Conservation (phyloP, 2,113 vertebrate genomes). For the Pelmatolapia mariae region DNA sequence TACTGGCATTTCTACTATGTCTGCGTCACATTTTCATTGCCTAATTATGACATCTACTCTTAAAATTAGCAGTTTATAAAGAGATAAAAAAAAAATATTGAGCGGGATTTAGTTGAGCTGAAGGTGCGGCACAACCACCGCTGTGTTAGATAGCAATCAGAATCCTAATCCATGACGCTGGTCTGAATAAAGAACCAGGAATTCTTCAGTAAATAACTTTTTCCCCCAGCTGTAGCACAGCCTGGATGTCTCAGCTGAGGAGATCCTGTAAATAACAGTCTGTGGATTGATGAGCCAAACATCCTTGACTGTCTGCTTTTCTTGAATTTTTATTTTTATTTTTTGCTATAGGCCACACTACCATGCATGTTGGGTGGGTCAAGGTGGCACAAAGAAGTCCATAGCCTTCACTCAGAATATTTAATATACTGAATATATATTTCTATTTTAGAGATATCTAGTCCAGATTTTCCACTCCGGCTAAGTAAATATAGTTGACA, state of each 20-base stretch:
- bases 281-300: neutral
- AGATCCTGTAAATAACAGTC: neutral
- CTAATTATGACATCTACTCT: neutral
- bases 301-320: neutral
- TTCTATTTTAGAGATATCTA: neutral
- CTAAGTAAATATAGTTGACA: neutral
- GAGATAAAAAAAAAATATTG: neutral
- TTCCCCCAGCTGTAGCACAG: neutral
- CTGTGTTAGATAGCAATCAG: neutral
- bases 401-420: neutral
- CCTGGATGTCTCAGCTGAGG: neutral
- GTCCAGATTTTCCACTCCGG: neutral
- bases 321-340: neutral
- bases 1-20: neutral
- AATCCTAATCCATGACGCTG: neutral
- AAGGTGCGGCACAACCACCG: neutral
- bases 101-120: neutral
- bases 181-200: neutral
- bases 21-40: neutral
- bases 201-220: neutral
- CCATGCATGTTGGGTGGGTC: neutral
- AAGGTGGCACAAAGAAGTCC: neutral
- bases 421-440: neutral
- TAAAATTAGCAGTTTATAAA: neutral
- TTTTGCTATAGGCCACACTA: neutral